phyloP scores from a whole-genome alignment of 2,888 invertebrate genomes.

The Dynastes hyllus region DNA sequence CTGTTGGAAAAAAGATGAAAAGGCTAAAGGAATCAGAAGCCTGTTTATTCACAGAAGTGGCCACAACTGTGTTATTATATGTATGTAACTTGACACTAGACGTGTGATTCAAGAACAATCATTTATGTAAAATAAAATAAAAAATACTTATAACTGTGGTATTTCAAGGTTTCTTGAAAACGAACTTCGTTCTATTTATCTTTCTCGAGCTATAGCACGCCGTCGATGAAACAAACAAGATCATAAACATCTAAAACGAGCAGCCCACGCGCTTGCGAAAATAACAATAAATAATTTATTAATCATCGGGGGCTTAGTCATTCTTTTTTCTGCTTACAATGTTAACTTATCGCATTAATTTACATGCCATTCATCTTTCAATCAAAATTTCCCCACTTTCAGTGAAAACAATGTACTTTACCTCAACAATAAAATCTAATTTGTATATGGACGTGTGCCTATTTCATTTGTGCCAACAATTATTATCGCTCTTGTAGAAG shows the following conservation, averaged over 20 bases:
- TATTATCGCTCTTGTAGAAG: slow-evolving; percentile 62
- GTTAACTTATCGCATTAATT: background rate
- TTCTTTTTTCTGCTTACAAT: slow-evolving; percentile 28
- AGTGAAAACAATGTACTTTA: slow-evolving; percentile 13
- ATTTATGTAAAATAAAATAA: slow-evolving; percentile 63
- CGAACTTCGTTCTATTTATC: slow-evolving; percentile 46
- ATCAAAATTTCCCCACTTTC: slow-evolving; percentile 6
- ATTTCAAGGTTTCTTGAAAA: slow-evolving; percentile 57
- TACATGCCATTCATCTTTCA: slow-evolving; percentile 3
- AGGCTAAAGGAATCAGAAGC: background rate
- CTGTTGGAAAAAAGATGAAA: slow-evolving; percentile 62
- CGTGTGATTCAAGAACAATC: slow-evolving; percentile 66
- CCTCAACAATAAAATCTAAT: slow-evolving; percentile 15
- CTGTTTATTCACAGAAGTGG: slow-evolving; percentile 34
- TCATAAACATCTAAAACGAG: slow-evolving; percentile 24
- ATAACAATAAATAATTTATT: slow-evolving; percentile 24
- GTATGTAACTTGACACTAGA: slow-evolving; percentile 69
- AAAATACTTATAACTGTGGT: slow-evolving; percentile 60
- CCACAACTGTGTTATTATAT: slow-evolving; percentile 64
- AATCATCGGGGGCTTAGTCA: slow-evolving; percentile 42
- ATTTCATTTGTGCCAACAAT: slow-evolving; percentile 69
- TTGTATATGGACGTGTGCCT: slow-evolving; percentile 62
- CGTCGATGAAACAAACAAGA: slow-evolving; percentile 41
- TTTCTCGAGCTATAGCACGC: slow-evolving; percentile 36
- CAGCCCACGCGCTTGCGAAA: slow-evolving; percentile 16